phyloP scores from a whole-genome alignment of 1,140 invertebrate genomes.

The Lithobius niger region DNA sequence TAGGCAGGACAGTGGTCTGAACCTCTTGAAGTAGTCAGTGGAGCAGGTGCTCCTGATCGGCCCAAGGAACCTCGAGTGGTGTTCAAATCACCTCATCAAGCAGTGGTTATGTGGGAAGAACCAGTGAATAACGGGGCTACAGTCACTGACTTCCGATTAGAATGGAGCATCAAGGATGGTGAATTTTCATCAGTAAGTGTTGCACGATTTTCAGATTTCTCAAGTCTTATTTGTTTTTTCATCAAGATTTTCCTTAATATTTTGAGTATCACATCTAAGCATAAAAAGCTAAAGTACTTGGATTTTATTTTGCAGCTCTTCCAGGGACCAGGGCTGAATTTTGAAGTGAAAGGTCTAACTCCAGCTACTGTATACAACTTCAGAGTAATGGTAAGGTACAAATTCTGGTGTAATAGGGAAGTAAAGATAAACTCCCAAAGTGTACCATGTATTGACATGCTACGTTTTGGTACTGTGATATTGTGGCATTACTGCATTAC shows the following conservation, averaged over 20 bases:
- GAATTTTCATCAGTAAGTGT: conserved; percentile 27
- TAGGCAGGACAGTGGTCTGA: conserved; percentile 60
- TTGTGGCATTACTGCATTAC: background rate
- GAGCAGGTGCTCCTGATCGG: conserved; percentile 59
- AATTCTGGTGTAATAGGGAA: no score
- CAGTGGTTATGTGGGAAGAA: conserved; percentile 56
- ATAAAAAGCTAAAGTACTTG: background rate
- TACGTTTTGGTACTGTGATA: background rate
- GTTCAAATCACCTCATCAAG: conserved; percentile 46
- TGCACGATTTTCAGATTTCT: conserved; percentile 1
- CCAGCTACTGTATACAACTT: conserved; percentile 67
- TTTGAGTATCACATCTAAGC: background rate
- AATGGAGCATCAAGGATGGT: conserved; percentile 27
- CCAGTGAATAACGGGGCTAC: conserved; percentile 62
- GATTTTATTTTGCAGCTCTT: conserved; percentile 29
- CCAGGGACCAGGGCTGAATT: conserved; percentile 35
- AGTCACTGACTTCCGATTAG: conserved; percentile 59
- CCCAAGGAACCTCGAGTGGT: conserved; percentile 42
- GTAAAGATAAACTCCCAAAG: no score
- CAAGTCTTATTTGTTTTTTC: conserved; percentile 7
- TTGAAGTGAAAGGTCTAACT: conserved; percentile 52
- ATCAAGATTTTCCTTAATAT: background rate
- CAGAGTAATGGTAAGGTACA: conserved; percentile 42
- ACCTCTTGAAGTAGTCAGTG: conserved; percentile 52
- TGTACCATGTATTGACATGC: no score